phyloP scores from a whole-genome alignment of 1,140 invertebrate genomes.

The Aphelenchoides fujianensis region DNA sequence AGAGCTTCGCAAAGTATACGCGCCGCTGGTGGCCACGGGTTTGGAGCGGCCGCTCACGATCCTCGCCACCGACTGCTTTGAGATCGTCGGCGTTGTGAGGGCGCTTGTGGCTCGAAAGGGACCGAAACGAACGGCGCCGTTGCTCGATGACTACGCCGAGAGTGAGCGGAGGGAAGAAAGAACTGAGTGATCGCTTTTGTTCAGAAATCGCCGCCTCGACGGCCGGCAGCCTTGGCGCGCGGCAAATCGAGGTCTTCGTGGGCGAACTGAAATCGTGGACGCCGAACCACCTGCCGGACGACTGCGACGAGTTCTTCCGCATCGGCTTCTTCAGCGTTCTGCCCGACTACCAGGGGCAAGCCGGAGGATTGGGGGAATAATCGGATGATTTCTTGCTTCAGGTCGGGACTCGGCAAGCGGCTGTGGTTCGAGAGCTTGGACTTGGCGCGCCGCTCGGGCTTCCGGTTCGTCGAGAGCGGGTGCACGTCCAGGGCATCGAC shows the following conservation, averaged over 20 bases:
- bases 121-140: neutral
- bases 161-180: neutral
- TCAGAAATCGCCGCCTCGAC: neutral
- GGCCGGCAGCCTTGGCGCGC: neutral
- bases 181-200: neutral
- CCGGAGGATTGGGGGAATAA: neutral
- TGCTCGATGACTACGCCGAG: neutral
- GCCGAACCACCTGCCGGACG: constrained; percentile 8
- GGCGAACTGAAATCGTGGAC: constrained; percentile 6
- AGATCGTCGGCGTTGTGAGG: neutral
- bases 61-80: neutral
- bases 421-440: neutral
- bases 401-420: neutral
- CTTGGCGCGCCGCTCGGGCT: neutral
- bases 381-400: neutral
- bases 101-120: neutral
- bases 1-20: too few relatives aligned
- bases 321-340: constrained; percentile 3
- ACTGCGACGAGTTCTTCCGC: constrained; percentile 1
- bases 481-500: neutral
- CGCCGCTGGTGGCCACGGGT: neutral
- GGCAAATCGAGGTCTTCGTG: neutral
- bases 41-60: neutral
- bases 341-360: neutral
- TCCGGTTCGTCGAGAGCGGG: neutral